Evolutionary conservation across 2,113 vertebrate genomes (phyloP), one percentile per base, ranked within the genome.

Genomic region (Gymnarchus niloticus): DNA sequence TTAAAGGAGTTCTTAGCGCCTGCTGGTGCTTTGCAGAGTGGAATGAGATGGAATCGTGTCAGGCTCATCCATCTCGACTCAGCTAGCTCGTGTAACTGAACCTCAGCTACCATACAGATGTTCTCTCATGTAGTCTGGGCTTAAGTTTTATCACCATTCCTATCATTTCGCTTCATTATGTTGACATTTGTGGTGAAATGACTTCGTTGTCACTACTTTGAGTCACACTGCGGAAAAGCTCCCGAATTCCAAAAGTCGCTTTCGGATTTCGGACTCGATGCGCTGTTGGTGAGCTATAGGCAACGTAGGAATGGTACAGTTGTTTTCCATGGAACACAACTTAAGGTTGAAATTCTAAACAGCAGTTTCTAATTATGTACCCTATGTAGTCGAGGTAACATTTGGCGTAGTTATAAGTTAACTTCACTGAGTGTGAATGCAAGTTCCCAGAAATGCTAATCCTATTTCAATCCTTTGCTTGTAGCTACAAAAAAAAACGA

Each of bases 311-410:
- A 65, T 25, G 3, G 6, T 54, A 28, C 80, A 44, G 44, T 78
- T 33, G 80, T 49, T 14, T 82, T 54, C 48, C 77, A 48, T 23
- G 77, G 48, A 80, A 80, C 41, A 80, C 77, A 12, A 17, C 25
- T 80, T 12, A 17, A 51, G 44, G 77, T 51, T 23, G 48, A 73
- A 73, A 46, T 78, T 78, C 46, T 78, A 51, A 51, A 28, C 51
- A 82, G n/a, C 25, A 82, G 80, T 82, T 82, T 82, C 80, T 51
- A 82, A 82, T 82, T 51, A 51, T 28, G 14, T 54, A 19, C 28
- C n/a, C 23, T 54, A 54, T 54, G 49, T 14, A 54, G 49, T 54
- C 51, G 14, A 52, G n/a, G 14, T 33, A 54, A 82, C 51, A 52
- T 51, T n/a, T 54, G 80, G 76, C 76, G 46, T 78, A 48, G 37